phyloP scores from a whole-genome alignment of 2,113 vertebrate species.

The Crocuta crocuta region DNA sequence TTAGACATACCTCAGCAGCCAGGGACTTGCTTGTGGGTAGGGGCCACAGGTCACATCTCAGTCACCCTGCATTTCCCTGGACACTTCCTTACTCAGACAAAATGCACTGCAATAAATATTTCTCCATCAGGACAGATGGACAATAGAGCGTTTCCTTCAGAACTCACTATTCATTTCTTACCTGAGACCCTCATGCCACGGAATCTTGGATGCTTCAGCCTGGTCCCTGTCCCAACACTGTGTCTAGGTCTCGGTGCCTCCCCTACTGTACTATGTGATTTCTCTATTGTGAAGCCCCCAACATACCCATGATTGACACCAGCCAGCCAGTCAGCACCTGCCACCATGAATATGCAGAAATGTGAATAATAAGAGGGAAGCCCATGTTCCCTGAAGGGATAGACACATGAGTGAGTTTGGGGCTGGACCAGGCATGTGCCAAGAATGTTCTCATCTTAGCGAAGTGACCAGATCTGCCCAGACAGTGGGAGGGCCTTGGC shows the following conservation, averaged over 20 bases:
- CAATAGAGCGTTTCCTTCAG: neutral
- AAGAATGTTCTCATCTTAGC: neutral
- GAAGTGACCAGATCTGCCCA: neutral
- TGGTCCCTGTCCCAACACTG: rapidly evolving
- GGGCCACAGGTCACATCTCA: rapidly evolving
- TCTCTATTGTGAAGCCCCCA: neutral
- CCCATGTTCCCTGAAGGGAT: neutral
- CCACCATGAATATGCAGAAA: neutral
- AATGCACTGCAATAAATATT: neutral
- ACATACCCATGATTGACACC: neutral
- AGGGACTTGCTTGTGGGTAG: neutral
- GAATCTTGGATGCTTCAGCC: neutral
- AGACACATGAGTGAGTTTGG: neutral
- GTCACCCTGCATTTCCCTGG: neutral
- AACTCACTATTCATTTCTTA: neutral
- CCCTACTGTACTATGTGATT: rapidly evolving
- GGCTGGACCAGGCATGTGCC: neutral
- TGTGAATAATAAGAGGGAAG: neutral
- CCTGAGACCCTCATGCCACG: neutral
- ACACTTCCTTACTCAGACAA: neutral
- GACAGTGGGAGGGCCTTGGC: too few species aligned
- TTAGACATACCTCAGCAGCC: neutral
- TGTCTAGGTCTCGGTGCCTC: neutral
- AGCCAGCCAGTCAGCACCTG: neutral
- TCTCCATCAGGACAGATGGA: neutral